Percentiles rank a stretch among this genome's conserved stretches.
Evolutionary conservation across 2,113 vertebrate genomes (phyloP).

Genomic region (Rhinogobius similis): DNA sequence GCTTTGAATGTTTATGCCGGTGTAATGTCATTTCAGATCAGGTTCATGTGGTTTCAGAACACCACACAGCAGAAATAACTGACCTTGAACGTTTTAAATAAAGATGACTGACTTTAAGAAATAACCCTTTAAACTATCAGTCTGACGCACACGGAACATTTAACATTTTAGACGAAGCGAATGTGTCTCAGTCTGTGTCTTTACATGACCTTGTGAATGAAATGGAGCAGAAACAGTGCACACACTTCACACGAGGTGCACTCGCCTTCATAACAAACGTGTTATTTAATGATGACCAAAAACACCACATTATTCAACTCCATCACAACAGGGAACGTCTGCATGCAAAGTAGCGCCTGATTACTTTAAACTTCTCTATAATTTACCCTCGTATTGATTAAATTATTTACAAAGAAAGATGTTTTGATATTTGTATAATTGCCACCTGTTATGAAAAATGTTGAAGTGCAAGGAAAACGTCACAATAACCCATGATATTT

Average conservation of each 20-base stretch:
- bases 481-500: no score
- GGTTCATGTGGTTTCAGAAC: no score
- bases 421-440: background rate
- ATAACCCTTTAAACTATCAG: background rate
- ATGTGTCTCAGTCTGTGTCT: background rate
- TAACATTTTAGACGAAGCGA: background rate
- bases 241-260: background rate
- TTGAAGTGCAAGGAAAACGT: no score
- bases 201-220: background rate
- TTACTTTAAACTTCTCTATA: background rate
- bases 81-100: no score
- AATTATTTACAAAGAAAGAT: no score
- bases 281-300: background rate
- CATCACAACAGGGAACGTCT: background rate
- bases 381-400: background rate
- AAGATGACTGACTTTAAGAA: no score
- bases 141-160: background rate
- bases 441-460: no score
- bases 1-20: no score
- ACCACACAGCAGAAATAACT: no score
- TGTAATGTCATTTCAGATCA: no score
- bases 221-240: background rate
- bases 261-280: background rate
- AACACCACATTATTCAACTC: background rate
- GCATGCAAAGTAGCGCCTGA: background rate